Percentiles rank a stretch among this genome's conserved stretches.
Evolutionary conservation across 2,888 invertebrate genomes (phyloP).

Genomic region (Netelia virgata): DNA sequence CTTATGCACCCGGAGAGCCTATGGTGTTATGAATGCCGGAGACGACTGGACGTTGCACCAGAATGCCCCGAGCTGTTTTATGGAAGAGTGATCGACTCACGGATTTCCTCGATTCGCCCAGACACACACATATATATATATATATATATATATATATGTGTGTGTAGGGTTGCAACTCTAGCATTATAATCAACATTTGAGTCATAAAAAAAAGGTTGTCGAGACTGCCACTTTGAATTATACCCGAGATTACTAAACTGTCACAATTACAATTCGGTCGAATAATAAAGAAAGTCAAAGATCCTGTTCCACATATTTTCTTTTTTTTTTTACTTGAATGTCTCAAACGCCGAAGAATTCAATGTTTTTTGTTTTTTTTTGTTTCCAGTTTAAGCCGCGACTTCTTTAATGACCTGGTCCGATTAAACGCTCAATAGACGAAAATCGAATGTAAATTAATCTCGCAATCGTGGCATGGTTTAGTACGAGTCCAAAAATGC

Average conservation of each 20-base stretch:
- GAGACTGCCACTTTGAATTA: slow-evolving; percentile 33
- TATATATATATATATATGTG: background rate
- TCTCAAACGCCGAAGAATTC: too few relatives aligned
- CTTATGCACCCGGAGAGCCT: slow-evolving; percentile 14
- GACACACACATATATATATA: background rate
- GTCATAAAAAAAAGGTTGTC: slow-evolving; percentile 58
- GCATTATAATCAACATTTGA: slow-evolving; percentile 54
- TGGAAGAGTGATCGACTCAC: slow-evolving; percentile 59
- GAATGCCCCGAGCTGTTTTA: slow-evolving; percentile 63
- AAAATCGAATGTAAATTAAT: background rate
- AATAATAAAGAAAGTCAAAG: slow-evolving; percentile 7
- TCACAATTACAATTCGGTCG: slow-evolving; percentile 31
- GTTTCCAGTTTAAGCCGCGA: too few relatives aligned
- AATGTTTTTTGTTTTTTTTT: background rate
- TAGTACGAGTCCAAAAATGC: slow-evolving; percentile 13
- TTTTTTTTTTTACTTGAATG: too few relatives aligned
- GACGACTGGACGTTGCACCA: slow-evolving; percentile 60
- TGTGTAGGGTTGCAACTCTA: background rate
- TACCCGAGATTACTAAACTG: slow-evolving; percentile 25
- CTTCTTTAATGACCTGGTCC: background rate
- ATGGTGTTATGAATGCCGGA: slow-evolving; percentile 38
- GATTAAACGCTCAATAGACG: background rate
- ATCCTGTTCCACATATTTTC: background rate
- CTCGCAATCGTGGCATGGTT: slow-evolving; percentile 13
- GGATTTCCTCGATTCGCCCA: slow-evolving; percentile 60